Percentiles rank a stretch among this genome's conserved stretches.
Conservation (phyloP, 2,113 vertebrate species). For the Salvelinus fontinalis region DNA sequence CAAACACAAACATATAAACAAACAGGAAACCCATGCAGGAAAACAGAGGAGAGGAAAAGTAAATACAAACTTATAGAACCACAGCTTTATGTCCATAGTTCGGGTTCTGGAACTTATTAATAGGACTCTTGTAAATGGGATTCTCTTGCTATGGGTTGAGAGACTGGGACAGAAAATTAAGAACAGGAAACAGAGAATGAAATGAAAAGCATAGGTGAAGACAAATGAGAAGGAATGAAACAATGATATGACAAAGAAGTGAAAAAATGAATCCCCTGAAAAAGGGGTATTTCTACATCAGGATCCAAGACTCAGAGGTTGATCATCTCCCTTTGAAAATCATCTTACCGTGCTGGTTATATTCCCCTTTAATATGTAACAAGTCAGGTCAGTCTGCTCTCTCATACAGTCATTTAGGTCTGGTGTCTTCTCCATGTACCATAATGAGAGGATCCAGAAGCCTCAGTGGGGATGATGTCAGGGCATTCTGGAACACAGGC, state of each 20-base stretch:
- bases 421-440: neutral
- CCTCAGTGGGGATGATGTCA: slow-evolving; percentile 85
- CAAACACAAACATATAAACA: neutral
- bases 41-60: slow-evolving; percentile 65
- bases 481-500: slow-evolving; percentile 85
- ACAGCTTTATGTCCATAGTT: slow-evolving; percentile 96
- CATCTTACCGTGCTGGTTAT: neutral
- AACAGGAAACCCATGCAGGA: slow-evolving; percentile 16
- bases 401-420: neutral
- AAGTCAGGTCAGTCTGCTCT: too few species aligned
- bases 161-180: slow-evolving; percentile 8
- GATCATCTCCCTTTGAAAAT: neutral
- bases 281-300: too few species aligned
- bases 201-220: slow-evolving; percentile 16
- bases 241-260: neutral
- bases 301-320: slow-evolving; percentile 68
- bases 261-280: neutral
- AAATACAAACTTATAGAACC: slow-evolving; percentile 91
- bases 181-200: slow-evolving; percentile 27
- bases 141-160: slow-evolving; percentile 89
- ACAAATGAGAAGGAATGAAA: neutral
- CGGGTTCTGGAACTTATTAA: slow-evolving; percentile 99
- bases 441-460: neutral
- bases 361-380: neutral
- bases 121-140: slow-evolving; percentile 98